A percentile compares a stretch with the other conserved stretches of the same genome.
phyloP scores from a whole-genome alignment of 2,113 vertebrate genomes.

The Caranx ignobilis region DNA sequence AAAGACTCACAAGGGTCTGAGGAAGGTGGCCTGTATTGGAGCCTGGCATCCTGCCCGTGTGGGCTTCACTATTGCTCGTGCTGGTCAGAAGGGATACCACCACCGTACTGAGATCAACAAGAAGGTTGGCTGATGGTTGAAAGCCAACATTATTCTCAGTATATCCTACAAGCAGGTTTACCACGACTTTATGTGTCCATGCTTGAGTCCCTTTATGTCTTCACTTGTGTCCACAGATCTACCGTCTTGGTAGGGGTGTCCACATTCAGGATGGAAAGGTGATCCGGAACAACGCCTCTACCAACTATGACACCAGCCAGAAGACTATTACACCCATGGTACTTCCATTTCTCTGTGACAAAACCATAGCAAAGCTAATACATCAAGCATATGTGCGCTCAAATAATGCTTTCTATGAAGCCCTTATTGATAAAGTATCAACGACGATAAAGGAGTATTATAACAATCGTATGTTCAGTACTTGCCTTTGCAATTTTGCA shows the following conservation, averaged over 20 bases:
- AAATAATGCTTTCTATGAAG: not conserved
- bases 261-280: slow-evolving; percentile 95
- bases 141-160: not conserved
- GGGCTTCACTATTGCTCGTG: slow-evolving; percentile 91
- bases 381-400: not conserved
- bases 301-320: slow-evolving; percentile 92
- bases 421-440: not conserved
- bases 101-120: slow-evolving; percentile 98
- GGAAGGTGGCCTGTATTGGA: slow-evolving; percentile 97
- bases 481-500: not conserved
- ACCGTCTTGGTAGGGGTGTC: slow-evolving; percentile 92
- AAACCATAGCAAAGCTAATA: not conserved
- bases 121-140: slow-evolving; percentile 83
- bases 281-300: slow-evolving; percentile 94
- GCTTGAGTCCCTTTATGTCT: slow-evolving; percentile 1
- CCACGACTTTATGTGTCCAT: not conserved
- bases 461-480: too few relatives aligned
- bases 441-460: not conserved
- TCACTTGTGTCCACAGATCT: slow-evolving; percentile 84
- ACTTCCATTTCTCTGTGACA: slow-evolving; percentile 17
- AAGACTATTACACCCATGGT: slow-evolving; percentile 97
- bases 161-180: not conserved
- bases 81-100: slow-evolving; percentile 96
- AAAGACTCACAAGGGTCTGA: slow-evolving; percentile 96
- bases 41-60: slow-evolving; percentile 97